These are phyloP conservation scores for Hylomyscus alleni DNA, from an alignment of 2,797 vertebrate genomes.

Conservation along the genomic window DNA sequence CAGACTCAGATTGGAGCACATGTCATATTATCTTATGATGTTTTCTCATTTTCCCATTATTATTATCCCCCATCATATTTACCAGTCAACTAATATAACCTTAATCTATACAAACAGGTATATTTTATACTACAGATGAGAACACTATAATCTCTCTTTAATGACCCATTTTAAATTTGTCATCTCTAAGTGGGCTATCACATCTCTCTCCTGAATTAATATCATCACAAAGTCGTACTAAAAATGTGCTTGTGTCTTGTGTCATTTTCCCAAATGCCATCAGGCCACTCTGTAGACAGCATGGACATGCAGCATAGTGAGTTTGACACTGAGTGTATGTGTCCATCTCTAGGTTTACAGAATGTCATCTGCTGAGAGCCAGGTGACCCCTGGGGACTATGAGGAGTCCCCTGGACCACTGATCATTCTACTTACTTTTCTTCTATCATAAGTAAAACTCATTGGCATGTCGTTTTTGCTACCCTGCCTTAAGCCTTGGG, in stretches of 20 bases:
- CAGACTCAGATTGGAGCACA: background rate
- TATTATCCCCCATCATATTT: background rate
- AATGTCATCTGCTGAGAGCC: background rate
- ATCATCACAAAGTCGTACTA: background rate
- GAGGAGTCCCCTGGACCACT: background rate
- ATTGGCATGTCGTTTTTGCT: background rate
- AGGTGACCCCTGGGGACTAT: background rate
- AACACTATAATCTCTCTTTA: background rate
- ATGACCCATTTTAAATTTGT: background rate
- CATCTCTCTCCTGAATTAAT: background rate
- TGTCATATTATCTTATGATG: background rate
- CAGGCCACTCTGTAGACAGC: background rate
- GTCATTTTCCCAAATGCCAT: background rate
- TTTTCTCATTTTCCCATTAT: background rate
- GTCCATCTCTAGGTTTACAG: background rate
- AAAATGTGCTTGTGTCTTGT: background rate
- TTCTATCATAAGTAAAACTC: background rate
- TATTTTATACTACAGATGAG: conserved; percentile 27
- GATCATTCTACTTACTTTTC: background rate
- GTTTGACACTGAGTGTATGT: background rate
- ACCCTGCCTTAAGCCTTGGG: background rate
- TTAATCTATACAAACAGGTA: background rate
- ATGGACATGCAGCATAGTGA: background rate
- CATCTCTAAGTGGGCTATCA: background rate
- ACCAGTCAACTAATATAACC: background rate